These are phyloP conservation scores for Lasioglossum baleicum DNA, from an alignment of 1,140 invertebrate species.

Conservation along the genomic window DNA sequence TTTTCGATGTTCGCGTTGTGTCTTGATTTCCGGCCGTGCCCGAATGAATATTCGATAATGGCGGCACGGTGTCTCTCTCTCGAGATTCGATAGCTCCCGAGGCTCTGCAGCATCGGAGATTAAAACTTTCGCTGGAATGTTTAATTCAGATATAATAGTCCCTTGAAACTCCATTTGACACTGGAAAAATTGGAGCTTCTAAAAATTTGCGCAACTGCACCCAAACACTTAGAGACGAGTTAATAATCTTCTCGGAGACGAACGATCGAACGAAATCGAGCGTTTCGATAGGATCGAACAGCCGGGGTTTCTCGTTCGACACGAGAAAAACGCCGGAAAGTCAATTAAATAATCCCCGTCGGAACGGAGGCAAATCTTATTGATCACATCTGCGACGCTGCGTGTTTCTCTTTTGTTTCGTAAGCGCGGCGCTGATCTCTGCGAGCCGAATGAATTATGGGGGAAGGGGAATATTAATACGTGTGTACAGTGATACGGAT, in stretches of 20 bases:
- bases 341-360: constrained; percentile 47
- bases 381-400: constrained; percentile 42
- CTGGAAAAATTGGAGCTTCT: too few species aligned
- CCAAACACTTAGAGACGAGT: too few species aligned
- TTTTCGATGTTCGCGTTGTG: constrained; percentile 9
- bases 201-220: too few species aligned
- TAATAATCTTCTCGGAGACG: too few species aligned
- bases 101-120: too few species aligned
- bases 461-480: constrained; percentile 48
- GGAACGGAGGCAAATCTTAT: constrained; percentile 35
- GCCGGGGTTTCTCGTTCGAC: neutral
- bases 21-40: constrained; percentile 5
- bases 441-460: constrained; percentile 41
- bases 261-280: too few species aligned
- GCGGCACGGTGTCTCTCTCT: neutral
- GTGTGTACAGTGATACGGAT: constrained; percentile 52
- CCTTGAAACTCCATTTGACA: too few species aligned
- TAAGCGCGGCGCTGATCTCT: constrained; percentile 45
- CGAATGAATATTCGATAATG: constrained; percentile 20
- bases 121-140: too few species aligned
- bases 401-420: constrained; percentile 45
- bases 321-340: constrained; percentile 29
- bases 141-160: too few species aligned
- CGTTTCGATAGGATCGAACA: neutral
- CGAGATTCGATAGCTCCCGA: neutral